Evolutionary conservation across 2,113 vertebrate species (phyloP).

Genomic region (Hemibagrus wyckioides): DNA sequence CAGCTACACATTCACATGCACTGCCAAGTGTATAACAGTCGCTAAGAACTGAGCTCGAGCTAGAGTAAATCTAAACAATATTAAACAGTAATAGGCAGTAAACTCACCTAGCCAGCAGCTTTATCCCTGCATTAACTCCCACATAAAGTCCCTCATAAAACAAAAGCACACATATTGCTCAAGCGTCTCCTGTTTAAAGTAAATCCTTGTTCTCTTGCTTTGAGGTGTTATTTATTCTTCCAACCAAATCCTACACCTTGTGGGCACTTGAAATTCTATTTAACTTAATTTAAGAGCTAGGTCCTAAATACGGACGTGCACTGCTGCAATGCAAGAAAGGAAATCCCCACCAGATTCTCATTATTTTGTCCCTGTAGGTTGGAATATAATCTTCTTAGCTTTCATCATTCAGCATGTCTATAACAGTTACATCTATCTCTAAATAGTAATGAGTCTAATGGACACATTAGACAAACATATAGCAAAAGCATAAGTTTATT

Average conservation of each 20-base stretch:
- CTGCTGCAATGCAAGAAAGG: neutral
- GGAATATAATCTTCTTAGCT: neutral
- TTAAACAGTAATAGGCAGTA: neutral
- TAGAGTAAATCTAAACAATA: neutral
- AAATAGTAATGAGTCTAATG: neutral
- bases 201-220: conserved; percentile 1
- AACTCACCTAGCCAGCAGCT: conserved; percentile 12
- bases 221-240: conserved; percentile 6
- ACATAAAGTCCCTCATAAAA: neutral
- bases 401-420: neutral
- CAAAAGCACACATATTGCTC: neutral
- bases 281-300: neutral
- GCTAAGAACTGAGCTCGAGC: neutral
- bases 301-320: neutral
- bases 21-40: neutral
- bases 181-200: neutral
- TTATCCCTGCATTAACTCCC: neutral
- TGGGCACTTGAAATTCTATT: neutral
- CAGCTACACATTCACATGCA: neutral
- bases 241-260: neutral
- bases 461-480: neutral
- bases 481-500: neutral
- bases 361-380: neutral
- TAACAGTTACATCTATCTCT: neutral
- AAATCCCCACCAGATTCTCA: neutral